Conservation (phyloP, 2,113 vertebrate genomes). For the Setophaga kirtlandii region DNA sequence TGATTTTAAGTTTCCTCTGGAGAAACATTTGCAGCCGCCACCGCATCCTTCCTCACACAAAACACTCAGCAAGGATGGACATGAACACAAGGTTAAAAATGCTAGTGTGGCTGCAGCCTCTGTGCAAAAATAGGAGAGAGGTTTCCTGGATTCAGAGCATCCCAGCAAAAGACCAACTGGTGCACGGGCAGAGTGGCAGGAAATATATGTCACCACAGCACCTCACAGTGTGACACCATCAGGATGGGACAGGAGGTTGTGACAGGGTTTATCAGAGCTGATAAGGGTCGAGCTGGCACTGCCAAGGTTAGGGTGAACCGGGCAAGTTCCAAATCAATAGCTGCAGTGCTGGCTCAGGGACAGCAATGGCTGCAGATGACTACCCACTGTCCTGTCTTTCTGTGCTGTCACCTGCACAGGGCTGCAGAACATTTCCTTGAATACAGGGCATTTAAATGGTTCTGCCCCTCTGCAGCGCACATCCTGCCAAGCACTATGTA, state of each 20-base stretch:
- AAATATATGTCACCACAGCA: background rate
- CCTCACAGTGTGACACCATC: background rate
- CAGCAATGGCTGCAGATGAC: background rate
- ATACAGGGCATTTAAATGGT: background rate
- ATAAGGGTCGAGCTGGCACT: background rate
- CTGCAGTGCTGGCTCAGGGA: background rate
- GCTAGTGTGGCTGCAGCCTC: background rate
- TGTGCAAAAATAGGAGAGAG: background rate
- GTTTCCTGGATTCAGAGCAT: background rate
- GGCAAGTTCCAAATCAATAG: conserved; percentile 55
- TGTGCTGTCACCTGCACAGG: rapidly evolving
- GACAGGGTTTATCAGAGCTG: background rate
- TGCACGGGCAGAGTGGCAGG: background rate
- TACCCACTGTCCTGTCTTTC: background rate
- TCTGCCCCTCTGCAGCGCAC: background rate
- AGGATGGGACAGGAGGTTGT: background rate
- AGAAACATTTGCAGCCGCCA: conserved; percentile 15
- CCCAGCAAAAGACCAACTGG: background rate
- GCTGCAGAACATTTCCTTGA: background rate
- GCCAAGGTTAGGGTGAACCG: conserved; percentile 28
- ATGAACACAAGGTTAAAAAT: background rate
- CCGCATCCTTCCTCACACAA: background rate
- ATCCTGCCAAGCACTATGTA: background rate
- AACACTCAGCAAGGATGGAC: background rate
- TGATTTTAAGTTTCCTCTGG: conserved; percentile 70